Evolutionary conservation across 1,140 invertebrate species (phyloP), one percentile per base, ranked within the genome.

Genomic region (Medauroidea extradentata): DNA sequence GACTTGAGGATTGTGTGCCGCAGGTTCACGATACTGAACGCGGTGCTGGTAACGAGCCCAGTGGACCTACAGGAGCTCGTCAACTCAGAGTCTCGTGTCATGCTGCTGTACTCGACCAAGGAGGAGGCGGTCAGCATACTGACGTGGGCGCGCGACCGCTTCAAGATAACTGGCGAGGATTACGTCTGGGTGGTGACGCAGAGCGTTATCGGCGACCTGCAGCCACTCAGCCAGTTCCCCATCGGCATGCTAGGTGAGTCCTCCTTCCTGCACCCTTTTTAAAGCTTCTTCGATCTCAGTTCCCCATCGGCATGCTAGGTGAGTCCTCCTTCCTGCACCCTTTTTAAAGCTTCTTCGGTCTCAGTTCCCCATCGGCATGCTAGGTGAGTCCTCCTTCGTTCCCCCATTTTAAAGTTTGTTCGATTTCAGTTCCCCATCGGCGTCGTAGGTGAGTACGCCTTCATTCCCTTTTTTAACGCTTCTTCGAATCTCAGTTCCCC

Each of bases 171-270:
- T 1, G 93, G 92, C 2, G 90, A 94, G 71, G 94, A 96, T 71
- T 97, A 96, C 72, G 92, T 97, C 7, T 98, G 95, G 95, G 91
- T 98, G 48, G 92, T 95, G 0, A 95, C 93, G n/a, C 92, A 96
- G 73, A 93, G 91, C 67, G 93, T 95, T 43, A 91, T 97, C 39
- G 92, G 84, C 69, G 88, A 87, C 67, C 68, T 78, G 52, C 82
- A 88, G 65, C 85, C 87, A n/a, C 84, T 88, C 0, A 81, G 84
- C 61, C 86, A 91, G 65, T 96, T 96, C 72, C 93, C 93, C 0
- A 84, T 94, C 18, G 94, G 94, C 27, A 94, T 96, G 89, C 77
- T 98, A 11, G 94, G 94, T 93, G 74, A 84, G 84, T 81, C 11
- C 11, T 19, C 39, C 2, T 41, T 8, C 42, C 11, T 9, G 29